A percentile compares a stretch with the other conserved stretches of the same genome.
These are phyloP conservation scores for Pseudococcus jackbeardsleyi DNA, from an alignment of 2,888 invertebrate genomes.

Conservation along the genomic window DNA sequence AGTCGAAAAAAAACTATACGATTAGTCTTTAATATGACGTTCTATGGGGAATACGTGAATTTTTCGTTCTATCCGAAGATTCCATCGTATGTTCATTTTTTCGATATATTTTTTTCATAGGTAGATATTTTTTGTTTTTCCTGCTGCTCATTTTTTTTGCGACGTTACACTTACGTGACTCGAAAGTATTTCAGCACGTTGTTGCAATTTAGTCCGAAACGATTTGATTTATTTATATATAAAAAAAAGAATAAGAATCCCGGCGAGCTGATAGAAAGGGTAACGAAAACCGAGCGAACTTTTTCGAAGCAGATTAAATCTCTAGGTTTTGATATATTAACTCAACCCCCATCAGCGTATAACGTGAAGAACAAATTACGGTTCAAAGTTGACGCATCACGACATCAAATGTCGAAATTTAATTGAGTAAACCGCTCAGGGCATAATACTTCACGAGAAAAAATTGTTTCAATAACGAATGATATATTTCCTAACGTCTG, in stretches of 20 bases:
- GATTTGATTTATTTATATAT: constrained; percentile 28
- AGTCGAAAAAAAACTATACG: not conserved
- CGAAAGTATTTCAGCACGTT: constrained; percentile 32
- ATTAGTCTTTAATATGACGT: constrained; percentile 51
- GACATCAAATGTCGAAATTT: constrained; percentile 62
- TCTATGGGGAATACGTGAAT: constrained; percentile 32
- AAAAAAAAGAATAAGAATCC: constrained; percentile 2
- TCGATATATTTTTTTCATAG: not conserved
- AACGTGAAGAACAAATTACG: constrained; percentile 62
- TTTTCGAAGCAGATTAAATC: constrained; percentile 60
- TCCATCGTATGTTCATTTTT: not conserved
- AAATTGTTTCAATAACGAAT: constrained; percentile 54
- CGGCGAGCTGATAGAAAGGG: not conserved
- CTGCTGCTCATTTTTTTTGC: constrained; percentile 23
- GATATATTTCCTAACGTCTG: constrained; percentile 32
- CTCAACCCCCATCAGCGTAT: constrained; percentile 9
- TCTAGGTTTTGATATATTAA: constrained; percentile 51
- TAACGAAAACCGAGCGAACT: constrained; percentile 6
- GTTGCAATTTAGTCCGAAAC: constrained; percentile 39
- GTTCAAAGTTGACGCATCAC: constrained; percentile 60
- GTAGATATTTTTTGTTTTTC: not conserved
- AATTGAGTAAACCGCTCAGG: constrained; percentile 62
- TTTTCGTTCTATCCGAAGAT: not conserved
- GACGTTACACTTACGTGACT: not conserved
- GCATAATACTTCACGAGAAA: constrained; percentile 53